Conservation (phyloP, 2,888 invertebrate species). For the Epistrophe eligans region DNA sequence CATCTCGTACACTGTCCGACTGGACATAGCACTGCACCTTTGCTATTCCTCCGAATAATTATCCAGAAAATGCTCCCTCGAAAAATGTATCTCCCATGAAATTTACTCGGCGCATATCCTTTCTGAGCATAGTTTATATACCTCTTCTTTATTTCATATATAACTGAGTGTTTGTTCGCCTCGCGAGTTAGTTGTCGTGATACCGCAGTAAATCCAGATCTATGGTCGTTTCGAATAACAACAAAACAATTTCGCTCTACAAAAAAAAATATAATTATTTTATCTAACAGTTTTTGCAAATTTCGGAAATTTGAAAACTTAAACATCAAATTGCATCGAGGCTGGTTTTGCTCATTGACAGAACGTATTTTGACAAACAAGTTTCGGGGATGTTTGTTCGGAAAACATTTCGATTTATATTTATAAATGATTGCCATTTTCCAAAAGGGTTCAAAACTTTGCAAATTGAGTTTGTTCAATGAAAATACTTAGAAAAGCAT, state of each 20-base stretch:
- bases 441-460: no score
- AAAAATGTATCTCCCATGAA: slow-evolving; percentile 53
- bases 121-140: slow-evolving; percentile 21
- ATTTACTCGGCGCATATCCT: slow-evolving; percentile 71
- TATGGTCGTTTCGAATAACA: slow-evolving; percentile 42
- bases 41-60: slow-evolving; percentile 30
- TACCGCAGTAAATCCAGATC: slow-evolving; percentile 62
- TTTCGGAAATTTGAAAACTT: no score
- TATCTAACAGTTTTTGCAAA: no score
- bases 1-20: slow-evolving; percentile 54
- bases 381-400: no score
- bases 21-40: not conserved
- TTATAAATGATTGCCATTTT: no score
- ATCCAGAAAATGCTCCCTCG: slow-evolving; percentile 18
- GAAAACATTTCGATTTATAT: no score
- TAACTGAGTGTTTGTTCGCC: slow-evolving; percentile 68
- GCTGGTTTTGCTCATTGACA: no score
- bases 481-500: no score
- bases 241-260: slow-evolving; percentile 31
- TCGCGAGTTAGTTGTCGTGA: slow-evolving; percentile 67
- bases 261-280: not conserved
- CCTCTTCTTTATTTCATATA: slow-evolving; percentile 54
- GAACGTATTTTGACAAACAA: no score
- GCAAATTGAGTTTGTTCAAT: no score
- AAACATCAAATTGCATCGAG: no score